A percentile compares a stretch with the other conserved stretches of the same genome.
Evolutionary conservation across 2,888 invertebrate species (phyloP).

Genomic region (Euspilapteryx auroguttella): DNA sequence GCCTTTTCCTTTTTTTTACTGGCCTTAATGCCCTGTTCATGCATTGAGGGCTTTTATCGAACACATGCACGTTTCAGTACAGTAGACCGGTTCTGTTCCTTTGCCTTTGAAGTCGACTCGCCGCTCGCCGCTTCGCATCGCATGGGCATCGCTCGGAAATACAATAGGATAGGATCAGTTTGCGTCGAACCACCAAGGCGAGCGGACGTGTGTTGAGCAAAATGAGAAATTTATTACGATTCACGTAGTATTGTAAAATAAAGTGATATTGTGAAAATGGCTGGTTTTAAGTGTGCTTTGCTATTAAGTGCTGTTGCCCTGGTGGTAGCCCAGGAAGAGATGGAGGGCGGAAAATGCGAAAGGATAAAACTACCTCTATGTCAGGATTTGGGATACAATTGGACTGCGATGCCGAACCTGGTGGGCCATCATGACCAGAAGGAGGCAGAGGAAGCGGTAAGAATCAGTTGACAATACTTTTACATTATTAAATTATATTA

Average conservation of each 20-base stretch:
- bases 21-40: slow-evolving; percentile 48
- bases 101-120: slow-evolving; percentile 40
- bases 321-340: slow-evolving; percentile 41
- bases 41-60: slow-evolving; percentile 51
- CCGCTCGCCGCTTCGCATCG: no score
- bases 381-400: slow-evolving; percentile 81
- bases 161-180: no score
- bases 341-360: slow-evolving; percentile 69
- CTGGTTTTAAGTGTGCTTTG: slow-evolving; percentile 7
- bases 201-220: slow-evolving; percentile 15
- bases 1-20: slow-evolving; percentile 29
- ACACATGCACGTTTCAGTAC: slow-evolving; percentile 47
- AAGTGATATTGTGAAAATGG: slow-evolving; percentile 6
- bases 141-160: no score
- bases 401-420: slow-evolving; percentile 85
- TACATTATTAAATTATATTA: no score
- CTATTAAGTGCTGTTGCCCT: slow-evolving; percentile 10
- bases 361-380: slow-evolving; percentile 78
- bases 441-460: slow-evolving; percentile 79
- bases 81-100: slow-evolving; percentile 46
- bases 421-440: slow-evolving; percentile 80
- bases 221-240: not conserved
- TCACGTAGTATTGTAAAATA: slow-evolving; percentile 4
- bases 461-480: no score
- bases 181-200: slow-evolving; percentile 17